Evolutionary conservation across 2,113 vertebrate genomes (phyloP).

Genomic region (Ammodramus savannarum): DNA sequence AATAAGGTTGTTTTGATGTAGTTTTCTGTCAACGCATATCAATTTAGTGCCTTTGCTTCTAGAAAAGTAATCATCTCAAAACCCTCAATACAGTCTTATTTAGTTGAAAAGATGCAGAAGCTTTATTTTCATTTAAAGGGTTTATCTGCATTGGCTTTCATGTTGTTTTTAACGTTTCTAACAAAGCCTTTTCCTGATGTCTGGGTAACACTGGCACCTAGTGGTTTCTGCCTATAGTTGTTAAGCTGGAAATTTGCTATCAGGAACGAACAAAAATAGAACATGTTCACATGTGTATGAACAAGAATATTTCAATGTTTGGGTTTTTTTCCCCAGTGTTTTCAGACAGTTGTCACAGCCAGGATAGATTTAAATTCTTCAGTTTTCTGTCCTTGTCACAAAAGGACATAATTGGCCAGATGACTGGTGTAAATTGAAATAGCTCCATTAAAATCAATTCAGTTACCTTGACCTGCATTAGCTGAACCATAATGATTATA

Average conservation of each 20-base stretch:
- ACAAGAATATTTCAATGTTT: not conserved
- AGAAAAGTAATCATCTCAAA: not conserved
- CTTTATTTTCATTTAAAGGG: not conserved
- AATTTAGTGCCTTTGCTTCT: not conserved
- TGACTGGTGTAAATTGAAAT: not conserved
- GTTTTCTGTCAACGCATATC: not conserved
- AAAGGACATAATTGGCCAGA: not conserved
- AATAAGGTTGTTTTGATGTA: not conserved
- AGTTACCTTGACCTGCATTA: not conserved
- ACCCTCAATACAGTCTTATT: not conserved
- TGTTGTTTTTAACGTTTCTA: not conserved
- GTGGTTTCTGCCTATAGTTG: slow-evolving; percentile 23
- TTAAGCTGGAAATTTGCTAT: not conserved
- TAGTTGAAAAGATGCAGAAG: not conserved
- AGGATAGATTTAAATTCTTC: not conserved
- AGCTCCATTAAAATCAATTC: not conserved
- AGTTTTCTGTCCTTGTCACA: not conserved
- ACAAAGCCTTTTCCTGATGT: not conserved
- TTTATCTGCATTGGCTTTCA: not conserved
- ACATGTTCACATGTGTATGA: not conserved
- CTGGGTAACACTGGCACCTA: slow-evolving; percentile 69
- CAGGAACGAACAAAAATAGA: not conserved
- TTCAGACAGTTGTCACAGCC: not conserved
- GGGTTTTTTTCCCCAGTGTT: not conserved
- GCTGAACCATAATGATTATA: not conserved